A percentile compares a stretch with the other conserved stretches of the same genome.
Evolutionary conservation across 2,888 invertebrate genomes (phyloP).

Genomic region (Mycalesis mineus): DNA sequence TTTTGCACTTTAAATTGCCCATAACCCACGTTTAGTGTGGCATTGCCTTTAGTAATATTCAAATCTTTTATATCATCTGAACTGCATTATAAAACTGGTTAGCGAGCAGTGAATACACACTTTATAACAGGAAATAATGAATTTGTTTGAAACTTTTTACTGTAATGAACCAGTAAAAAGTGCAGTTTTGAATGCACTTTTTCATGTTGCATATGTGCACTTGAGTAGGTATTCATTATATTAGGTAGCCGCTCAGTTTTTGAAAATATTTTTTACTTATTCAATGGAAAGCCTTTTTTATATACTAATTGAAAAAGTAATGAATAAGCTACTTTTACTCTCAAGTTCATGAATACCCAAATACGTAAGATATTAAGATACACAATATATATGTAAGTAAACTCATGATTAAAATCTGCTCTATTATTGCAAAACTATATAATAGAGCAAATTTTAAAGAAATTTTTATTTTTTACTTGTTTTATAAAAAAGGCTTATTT

Average conservation of each 20-base stretch:
- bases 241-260: background rate
- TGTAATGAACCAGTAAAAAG: background rate
- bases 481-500: too few relatives aligned
- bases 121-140: slow-evolving; percentile 7
- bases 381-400: too few relatives aligned
- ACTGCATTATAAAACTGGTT: slow-evolving; percentile 44
- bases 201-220: background rate
- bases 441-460: too few relatives aligned
- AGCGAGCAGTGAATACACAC: slow-evolving; percentile 4
- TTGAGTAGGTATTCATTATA: slow-evolving; percentile 3
- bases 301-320: too few relatives aligned
- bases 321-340: too few relatives aligned
- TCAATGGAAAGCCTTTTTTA: too few relatives aligned
- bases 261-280: background rate
- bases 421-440: too few relatives aligned
- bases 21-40: background rate
- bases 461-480: too few relatives aligned
- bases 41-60: slow-evolving; percentile 33
- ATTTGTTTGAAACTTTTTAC: background rate
- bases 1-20: background rate
- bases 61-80: slow-evolving; percentile 52
- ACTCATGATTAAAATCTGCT: too few relatives aligned
- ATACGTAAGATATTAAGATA: too few relatives aligned
- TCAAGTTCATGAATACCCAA: too few relatives aligned
- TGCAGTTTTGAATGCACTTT: slow-evolving; percentile 6